These are phyloP conservation scores for Dreissena polymorpha DNA, from an alignment of 1,140 invertebrate species.

Conservation along the genomic window DNA sequence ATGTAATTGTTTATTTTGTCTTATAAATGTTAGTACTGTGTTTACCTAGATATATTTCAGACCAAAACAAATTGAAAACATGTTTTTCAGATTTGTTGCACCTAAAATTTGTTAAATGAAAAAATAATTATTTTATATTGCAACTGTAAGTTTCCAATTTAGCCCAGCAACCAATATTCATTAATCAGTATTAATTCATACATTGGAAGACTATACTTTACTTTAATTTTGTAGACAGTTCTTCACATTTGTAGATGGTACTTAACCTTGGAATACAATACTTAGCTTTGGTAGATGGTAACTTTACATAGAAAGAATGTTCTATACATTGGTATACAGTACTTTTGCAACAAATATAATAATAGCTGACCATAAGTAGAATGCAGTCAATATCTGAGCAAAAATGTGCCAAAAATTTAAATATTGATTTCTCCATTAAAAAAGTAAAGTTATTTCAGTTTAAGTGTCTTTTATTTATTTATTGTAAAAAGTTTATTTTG, in stretches of 20 bases:
- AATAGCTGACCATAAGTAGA: background rate
- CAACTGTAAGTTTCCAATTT: too few species aligned
- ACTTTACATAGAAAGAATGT: too few species aligned
- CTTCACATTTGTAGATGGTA: too few species aligned
- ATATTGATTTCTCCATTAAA: background rate
- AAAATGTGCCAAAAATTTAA: background rate
- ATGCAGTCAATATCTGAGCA: background rate
- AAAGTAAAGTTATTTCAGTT: background rate
- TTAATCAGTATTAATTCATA: too few species aligned
- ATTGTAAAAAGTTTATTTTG: background rate
- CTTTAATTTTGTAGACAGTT: too few species aligned
- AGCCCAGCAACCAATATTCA: too few species aligned
- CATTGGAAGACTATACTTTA: too few species aligned
- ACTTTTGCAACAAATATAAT: too few species aligned
- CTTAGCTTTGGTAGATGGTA: too few species aligned
- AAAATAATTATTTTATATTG: background rate
- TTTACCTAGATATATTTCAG: background rate
- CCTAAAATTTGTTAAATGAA: background rate
- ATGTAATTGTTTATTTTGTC: background rate
- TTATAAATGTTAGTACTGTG: background rate
- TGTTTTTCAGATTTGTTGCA: background rate
- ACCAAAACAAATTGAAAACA: background rate
- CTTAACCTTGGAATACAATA: too few species aligned
- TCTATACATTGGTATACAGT: too few species aligned
- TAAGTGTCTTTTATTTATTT: background rate